These are phyloP conservation scores for Drosophila tani DNA, from an alignment of 1,140 invertebrate genomes.

Conservation along the genomic window DNA sequence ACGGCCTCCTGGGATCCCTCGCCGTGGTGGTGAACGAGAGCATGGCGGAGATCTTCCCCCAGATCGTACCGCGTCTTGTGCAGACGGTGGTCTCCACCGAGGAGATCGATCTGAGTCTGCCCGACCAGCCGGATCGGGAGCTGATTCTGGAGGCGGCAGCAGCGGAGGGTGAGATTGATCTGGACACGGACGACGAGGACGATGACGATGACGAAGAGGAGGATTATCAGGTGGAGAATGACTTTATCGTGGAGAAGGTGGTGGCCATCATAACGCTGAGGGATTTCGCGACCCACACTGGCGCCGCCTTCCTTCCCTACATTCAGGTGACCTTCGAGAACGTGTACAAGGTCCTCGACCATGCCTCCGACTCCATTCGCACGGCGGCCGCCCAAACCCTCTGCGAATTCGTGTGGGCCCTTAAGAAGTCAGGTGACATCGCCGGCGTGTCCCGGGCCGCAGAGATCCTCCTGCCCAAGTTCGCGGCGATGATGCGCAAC, in stretches of 20 bases:
- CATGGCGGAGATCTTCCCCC: constrained; percentile 88
- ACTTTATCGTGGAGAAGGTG: constrained; percentile 92
- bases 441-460: constrained; percentile 85
- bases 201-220: constrained; percentile 71
- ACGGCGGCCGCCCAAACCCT: constrained; percentile 88
- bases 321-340: constrained; percentile 89
- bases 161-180: constrained; percentile 81
- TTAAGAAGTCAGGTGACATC: constrained; percentile 86
- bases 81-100: constrained; percentile 88
- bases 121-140: constrained; percentile 86
- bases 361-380: constrained; percentile 89
- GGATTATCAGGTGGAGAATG: constrained; percentile 89
- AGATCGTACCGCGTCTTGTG: constrained; percentile 89
- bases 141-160: constrained; percentile 85
- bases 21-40: constrained; percentile 89
- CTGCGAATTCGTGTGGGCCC: constrained; percentile 88
- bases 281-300: constrained; percentile 89
- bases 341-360: constrained; percentile 89
- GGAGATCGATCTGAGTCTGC: constrained; percentile 86
- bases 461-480: constrained; percentile 88
- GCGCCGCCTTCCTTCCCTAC: constrained; percentile 89
- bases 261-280: constrained; percentile 90
- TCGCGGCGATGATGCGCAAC: constrained; percentile 88
- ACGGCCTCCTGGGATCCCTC: constrained; percentile 90
- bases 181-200: constrained; percentile 82